These are phyloP conservation scores for Tapera naevia DNA, from an alignment of 2,797 vertebrate species.

Conservation along the genomic window DNA sequence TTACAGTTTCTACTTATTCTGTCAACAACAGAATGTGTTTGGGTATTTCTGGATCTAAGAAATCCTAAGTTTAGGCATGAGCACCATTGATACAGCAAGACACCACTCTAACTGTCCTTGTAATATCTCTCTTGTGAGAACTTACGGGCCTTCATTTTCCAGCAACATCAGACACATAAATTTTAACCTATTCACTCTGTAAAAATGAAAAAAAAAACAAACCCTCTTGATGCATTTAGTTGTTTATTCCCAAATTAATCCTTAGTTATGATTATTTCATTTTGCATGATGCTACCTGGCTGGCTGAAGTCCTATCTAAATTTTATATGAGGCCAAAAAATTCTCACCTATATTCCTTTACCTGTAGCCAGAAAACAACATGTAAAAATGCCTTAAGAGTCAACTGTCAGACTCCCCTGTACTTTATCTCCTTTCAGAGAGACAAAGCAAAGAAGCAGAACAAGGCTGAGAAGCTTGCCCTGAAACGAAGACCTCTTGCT, in stretches of 20 bases:
- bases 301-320: not conserved
- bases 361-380: not conserved
- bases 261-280: not conserved
- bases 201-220: not conserved
- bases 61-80: not conserved
- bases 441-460: not conserved
- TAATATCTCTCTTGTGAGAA: not conserved
- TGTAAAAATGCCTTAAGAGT: not conserved
- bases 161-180: not conserved
- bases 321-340: not conserved
- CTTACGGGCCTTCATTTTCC: fast-evolving
- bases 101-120: not conserved
- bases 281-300: not conserved
- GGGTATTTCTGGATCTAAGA: not conserved
- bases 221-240: not conserved
- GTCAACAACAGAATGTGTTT: not conserved
- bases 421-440: not conserved
- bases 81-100: not conserved
- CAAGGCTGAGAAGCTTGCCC: not conserved
- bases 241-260: not conserved
- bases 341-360: not conserved
- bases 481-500: not conserved
- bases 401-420: not conserved
- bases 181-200: not conserved
- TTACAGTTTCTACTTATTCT: not conserved